Percentiles rank a stretch among this genome's conserved stretches.
These are phyloP conservation scores for Apostichopus californicus DNA, from an alignment of 35 echinoderm and acorn worm species.

Conservation along the genomic window DNA sequence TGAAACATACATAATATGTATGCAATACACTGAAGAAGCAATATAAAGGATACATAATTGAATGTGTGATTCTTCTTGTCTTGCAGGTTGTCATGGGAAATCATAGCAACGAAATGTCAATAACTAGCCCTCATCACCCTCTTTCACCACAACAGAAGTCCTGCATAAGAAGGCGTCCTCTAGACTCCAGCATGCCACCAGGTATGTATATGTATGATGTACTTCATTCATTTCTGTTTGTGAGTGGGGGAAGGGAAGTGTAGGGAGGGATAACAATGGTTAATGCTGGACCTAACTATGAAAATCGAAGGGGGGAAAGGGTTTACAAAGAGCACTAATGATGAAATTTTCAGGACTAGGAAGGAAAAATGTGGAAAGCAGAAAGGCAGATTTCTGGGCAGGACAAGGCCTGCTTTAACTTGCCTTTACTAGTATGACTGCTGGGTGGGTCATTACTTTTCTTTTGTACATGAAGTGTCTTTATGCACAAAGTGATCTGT, in stretches of 20 bases:
- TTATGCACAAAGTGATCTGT: too few relatives aligned
- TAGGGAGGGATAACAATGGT: background rate
- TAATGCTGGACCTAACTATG: background rate
- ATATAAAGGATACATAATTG: background rate
- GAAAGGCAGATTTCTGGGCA: too few relatives aligned
- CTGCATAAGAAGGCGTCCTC: constrained; percentile 19
- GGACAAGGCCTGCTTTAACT: too few relatives aligned
- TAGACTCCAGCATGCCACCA: constrained; percentile 1
- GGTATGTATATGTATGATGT: background rate
- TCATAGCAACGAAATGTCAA: constrained; percentile 45
- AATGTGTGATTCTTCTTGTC: background rate
- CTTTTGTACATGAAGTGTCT: too few relatives aligned
- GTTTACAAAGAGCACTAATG: too few relatives aligned
- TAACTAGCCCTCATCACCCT: constrained; percentile 37
- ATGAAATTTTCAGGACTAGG: too few relatives aligned
- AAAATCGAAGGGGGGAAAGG: background rate
- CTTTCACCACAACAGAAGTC: constrained; percentile 46
- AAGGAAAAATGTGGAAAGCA: too few relatives aligned
- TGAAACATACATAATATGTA: background rate
- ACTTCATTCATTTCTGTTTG: background rate
- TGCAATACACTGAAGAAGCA: too few relatives aligned
- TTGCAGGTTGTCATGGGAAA: constrained; percentile 49
- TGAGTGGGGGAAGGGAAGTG: background rate
- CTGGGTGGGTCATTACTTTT: too few relatives aligned
- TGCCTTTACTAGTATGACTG: too few relatives aligned